These are phyloP conservation scores for Phaethon lepturus DNA, from an alignment of 2,113 vertebrate species.

Conservation along the genomic window DNA sequence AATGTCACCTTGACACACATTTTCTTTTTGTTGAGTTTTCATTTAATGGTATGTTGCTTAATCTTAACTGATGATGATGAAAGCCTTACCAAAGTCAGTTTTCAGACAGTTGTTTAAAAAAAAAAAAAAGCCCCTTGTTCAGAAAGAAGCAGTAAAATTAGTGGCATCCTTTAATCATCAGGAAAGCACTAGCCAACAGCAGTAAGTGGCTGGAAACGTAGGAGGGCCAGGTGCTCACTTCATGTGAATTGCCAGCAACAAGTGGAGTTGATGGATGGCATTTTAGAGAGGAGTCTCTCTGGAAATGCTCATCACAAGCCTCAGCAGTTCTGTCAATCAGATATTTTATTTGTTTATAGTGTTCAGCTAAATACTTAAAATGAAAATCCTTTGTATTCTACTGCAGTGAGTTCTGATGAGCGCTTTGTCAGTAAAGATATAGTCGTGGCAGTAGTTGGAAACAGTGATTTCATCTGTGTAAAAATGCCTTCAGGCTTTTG, in stretches of 20 bases:
- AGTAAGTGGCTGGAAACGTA: neutral
- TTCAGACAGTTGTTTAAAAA: neutral
- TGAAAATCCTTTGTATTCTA: neutral
- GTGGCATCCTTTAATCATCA: neutral
- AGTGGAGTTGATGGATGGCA: neutral
- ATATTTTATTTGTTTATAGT: neutral
- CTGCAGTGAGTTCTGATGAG: neutral
- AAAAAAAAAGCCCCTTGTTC: neutral
- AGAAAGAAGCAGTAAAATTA: neutral
- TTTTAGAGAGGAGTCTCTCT: neutral
- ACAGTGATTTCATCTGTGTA: neutral
- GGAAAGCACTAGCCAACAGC: neutral
- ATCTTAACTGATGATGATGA: neutral
- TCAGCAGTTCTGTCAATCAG: neutral
- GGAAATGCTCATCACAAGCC: neutral
- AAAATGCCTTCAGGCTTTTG: neutral
- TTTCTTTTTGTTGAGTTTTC: neutral
- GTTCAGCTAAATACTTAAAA: neutral
- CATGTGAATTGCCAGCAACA: neutral
- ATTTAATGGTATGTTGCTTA: neutral
- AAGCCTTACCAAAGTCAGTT: neutral
- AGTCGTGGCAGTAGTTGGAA: neutral
- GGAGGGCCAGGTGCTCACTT: neutral
- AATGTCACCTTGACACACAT: neutral
- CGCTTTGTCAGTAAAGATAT: neutral